These are phyloP conservation scores for Rhodophaea formosa DNA, from an alignment of 2,888 invertebrate species.

Conservation along the genomic window DNA sequence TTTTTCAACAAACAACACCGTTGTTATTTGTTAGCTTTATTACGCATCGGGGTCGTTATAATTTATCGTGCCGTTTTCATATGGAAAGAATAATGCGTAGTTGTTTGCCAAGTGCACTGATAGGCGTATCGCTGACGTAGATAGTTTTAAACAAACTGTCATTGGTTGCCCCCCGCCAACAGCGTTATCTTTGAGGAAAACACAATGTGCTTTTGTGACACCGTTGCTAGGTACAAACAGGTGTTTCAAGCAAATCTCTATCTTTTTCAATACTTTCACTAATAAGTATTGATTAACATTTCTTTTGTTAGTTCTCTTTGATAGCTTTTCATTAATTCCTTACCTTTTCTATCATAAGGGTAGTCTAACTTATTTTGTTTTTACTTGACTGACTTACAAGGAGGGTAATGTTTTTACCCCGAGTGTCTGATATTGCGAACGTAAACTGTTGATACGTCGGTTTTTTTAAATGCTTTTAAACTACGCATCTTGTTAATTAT, in stretches of 20 bases:
- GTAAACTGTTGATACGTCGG: too few species aligned
- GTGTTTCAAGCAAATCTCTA: neutral
- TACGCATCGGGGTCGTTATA: too few species aligned
- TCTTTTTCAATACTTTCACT: neutral
- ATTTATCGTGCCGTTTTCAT: neutral
- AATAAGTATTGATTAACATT: too few species aligned
- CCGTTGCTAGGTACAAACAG: neutral
- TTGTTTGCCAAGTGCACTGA: conserved; percentile 6
- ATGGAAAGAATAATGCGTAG: neutral
- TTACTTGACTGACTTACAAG: too few species aligned
- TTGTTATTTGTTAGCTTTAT: neutral
- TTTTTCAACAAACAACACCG: neutral
- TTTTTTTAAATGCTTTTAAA: too few species aligned
- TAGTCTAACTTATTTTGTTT: too few species aligned
- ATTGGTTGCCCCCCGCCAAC: neutral
- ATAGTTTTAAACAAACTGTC: neutral
- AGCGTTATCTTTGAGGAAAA: neutral
- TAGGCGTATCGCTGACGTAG: conserved; percentile 2
- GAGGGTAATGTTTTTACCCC: too few species aligned
- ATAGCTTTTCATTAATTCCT: too few species aligned
- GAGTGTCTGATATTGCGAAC: too few species aligned
- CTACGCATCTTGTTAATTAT: too few species aligned
- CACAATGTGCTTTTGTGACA: neutral
- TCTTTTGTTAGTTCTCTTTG: too few species aligned
- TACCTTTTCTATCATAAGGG: too few species aligned